These are phyloP conservation scores for Masnerella sp. DNA, from an alignment of 2,888 invertebrate species.

Conservation along the genomic window DNA sequence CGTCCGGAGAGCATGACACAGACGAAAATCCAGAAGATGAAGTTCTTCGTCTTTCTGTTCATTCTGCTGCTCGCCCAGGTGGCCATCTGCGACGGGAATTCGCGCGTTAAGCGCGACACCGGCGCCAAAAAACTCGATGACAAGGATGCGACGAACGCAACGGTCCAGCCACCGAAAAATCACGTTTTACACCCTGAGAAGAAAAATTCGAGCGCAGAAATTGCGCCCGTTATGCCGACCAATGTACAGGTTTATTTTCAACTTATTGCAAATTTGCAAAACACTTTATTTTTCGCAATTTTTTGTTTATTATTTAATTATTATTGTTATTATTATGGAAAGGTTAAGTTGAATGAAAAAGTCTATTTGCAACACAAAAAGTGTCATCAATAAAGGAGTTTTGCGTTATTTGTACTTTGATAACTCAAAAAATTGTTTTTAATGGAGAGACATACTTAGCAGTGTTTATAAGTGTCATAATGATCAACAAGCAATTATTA, in stretches of 20 bases:
- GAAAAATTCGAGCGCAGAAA: not conserved
- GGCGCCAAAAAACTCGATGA: too few species aligned
- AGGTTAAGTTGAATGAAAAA: not conserved
- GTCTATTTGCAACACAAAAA: not conserved
- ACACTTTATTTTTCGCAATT: not conserved
- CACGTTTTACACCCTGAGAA: not conserved
- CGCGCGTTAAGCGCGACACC: not conserved
- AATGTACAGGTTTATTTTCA: too few species aligned
- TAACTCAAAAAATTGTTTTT: slow-evolving; percentile 4
- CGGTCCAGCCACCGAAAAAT: not conserved
- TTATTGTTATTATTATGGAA: too few species aligned
- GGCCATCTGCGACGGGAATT: slow-evolving; percentile 54
- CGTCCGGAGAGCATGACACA: slow-evolving; percentile 65
- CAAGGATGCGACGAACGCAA: not conserved
- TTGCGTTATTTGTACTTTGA: slow-evolving; percentile 1
- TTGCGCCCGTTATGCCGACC: too few species aligned
- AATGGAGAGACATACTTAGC: not conserved
- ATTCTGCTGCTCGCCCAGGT: slow-evolving; percentile 64
- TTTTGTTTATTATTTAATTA: too few species aligned
- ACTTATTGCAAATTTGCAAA: not conserved
- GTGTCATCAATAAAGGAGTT: not conserved
- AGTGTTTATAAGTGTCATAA: not conserved
- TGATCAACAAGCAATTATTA: not conserved
- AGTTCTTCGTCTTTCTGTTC: slow-evolving; percentile 64
- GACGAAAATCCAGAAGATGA: slow-evolving; percentile 65